These are phyloP conservation scores for Archivesica marissinica DNA, from an alignment of 1,140 invertebrate genomes.

Conservation along the genomic window DNA sequence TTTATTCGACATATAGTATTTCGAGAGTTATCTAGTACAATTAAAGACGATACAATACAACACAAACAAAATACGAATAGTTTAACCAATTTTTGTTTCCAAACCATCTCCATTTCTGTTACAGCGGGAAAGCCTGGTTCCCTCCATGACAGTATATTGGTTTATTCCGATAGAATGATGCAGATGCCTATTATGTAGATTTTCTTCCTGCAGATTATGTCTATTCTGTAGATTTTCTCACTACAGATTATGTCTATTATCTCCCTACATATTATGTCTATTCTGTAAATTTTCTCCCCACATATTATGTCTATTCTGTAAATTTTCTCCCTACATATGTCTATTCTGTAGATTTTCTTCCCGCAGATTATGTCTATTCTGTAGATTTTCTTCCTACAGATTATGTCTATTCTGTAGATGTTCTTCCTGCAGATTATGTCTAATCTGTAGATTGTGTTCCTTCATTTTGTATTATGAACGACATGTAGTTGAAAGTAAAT, in stretches of 20 bases:
- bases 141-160: neutral
- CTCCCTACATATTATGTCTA: neutral
- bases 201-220: no score
- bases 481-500: slow-evolving; percentile 20
- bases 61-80: no score
- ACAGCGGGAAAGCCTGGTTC: no score
- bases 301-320: no score
- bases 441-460: neutral
- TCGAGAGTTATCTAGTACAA: no score
- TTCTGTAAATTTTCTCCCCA: neutral
- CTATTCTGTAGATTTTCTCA: no score
- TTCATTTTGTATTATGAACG: slow-evolving; percentile 18
- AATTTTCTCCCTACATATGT: neutral
- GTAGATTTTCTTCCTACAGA: neutral
- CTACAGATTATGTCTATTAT: neutral
- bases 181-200: neutral
- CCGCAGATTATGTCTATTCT: no score
- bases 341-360: neutral
- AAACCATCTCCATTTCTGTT: no score
- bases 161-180: neutral
- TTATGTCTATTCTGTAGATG: neutral
- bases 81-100: no score
- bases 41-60: no score
- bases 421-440: neutral
- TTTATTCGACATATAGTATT: no score